These are phyloP conservation scores for Nasalis larvatus DNA, from an alignment of 2,113 vertebrate species.

Conservation along the genomic window DNA sequence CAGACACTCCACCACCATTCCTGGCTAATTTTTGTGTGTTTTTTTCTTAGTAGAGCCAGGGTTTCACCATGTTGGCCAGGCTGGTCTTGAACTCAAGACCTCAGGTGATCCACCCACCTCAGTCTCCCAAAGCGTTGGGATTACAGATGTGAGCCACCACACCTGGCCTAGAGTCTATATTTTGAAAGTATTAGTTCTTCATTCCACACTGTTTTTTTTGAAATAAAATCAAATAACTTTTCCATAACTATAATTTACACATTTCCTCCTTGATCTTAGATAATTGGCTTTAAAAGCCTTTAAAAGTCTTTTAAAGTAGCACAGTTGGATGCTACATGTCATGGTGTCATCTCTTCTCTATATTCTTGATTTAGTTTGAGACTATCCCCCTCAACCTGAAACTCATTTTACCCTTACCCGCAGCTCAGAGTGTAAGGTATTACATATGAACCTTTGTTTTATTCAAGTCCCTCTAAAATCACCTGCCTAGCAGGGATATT, in stretches of 20 bases:
- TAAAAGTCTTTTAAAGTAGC: slow-evolving; percentile 57
- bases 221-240: slow-evolving; percentile 57
- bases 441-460: neutral
- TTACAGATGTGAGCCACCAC: no score
- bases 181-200: slow-evolving; percentile 13
- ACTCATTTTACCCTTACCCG: neutral
- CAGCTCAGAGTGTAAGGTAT: neutral
- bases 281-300: slow-evolving; percentile 40
- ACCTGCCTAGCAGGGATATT: neutral
- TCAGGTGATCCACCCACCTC: no score
- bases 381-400: neutral
- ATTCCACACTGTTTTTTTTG: neutral
- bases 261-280: slow-evolving; percentile 26
- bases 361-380: neutral
- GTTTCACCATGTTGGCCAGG: no score
- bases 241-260: slow-evolving; percentile 34
- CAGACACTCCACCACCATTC: no score
- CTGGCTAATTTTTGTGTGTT: no score
- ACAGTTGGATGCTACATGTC: slow-evolving; percentile 2
- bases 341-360: neutral
- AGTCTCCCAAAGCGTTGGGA: no score
- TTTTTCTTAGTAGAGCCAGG: no score
- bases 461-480: neutral
- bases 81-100: no score
- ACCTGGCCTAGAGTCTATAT: neutral